Evolutionary conservation across 2,888 invertebrate genomes (phyloP), one percentile per base, ranked within the genome.

Genomic region (Stenotaenia linearis): DNA sequence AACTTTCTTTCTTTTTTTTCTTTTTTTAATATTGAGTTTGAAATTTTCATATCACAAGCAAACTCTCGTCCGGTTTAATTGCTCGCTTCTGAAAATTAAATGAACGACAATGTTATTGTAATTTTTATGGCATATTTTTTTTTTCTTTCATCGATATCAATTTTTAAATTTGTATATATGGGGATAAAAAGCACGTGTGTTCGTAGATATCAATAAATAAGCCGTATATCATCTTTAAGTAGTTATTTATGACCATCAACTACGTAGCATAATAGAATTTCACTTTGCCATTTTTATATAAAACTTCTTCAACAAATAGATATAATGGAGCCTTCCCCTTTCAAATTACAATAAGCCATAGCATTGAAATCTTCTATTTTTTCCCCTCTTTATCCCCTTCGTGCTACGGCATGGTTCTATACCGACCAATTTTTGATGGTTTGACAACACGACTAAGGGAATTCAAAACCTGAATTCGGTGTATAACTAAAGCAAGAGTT

Each of bases 311-410:
- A 69, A 69, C 69, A 25, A 69, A 69, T 69, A 69, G 69, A 69
- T 28, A 69, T 69, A 69, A 69, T 69, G 69, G 69, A 69, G 25
- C 69, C 69, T 69, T 28, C 69, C 69, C 69, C 69, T 69, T 69
- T 69, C 9, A 69, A 69, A 69, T 69, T 69, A 69, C 69, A 69
- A 69, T 69, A 69, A 69, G 69, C 69, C 28, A n/a, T 69, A 69
- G 69, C 69, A 69, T 69, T 69, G 69, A 69, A 69, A 69, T 69
- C 69, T 69, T 69, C 69, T 69, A 69, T 69, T 69, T 69, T 69
- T 28, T 69, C 69, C 69, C 69, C 69, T 28, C 69, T 50, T 28
- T 28, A 69, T 69, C 69, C 69, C 69, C 28, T 69, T 69, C 69
- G 2, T 69, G 15, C 28, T 28, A 25, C n/a, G n/a, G n/a, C n/a